Evolutionary conservation across 2,797 vertebrate genomes (phyloP).

Genomic region (Melopsittacus undulatus): DNA sequence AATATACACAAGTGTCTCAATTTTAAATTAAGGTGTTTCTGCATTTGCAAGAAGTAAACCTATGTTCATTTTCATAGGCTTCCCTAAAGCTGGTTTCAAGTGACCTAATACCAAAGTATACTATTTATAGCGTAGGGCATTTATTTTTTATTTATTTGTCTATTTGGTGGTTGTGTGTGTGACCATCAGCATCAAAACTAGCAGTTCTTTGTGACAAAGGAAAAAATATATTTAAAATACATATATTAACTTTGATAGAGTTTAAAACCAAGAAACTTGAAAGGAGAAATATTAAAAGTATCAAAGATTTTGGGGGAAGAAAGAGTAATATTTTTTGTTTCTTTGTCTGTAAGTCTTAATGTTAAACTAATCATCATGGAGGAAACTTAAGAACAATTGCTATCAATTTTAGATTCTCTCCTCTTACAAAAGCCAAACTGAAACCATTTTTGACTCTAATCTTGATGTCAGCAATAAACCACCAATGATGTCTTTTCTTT

Average conservation of each 20-base stretch:
- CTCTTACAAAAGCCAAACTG: slow-evolving; percentile 41
- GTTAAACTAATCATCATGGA: neutral
- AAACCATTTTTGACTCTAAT: slow-evolving; percentile 25
- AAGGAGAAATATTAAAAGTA: neutral
- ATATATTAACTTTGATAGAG: neutral
- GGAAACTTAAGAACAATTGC: neutral
- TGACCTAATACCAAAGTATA: neutral
- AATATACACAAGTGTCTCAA: neutral
- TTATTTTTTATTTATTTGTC: neutral
- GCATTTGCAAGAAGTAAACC: neutral
- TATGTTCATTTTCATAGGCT: neutral
- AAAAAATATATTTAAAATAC: neutral
- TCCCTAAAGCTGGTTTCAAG: neutral
- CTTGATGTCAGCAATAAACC: slow-evolving; percentile 63
- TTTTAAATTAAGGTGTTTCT: neutral
- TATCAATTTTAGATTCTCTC: slow-evolving; percentile 23
- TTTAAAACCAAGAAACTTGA: neutral
- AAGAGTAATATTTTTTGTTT: neutral
- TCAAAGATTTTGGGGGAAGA: neutral
- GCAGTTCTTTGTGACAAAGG: neutral
- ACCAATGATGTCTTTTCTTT: slow-evolving; percentile 55
- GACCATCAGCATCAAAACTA: neutral
- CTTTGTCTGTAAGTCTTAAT: neutral
- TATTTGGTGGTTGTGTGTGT: neutral
- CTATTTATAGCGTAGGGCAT: neutral